A percentile compares a stretch with the other conserved stretches of the same genome.
Evolutionary conservation across 2,797 vertebrate species (phyloP).

Genomic region (Manis pentadactyla): DNA sequence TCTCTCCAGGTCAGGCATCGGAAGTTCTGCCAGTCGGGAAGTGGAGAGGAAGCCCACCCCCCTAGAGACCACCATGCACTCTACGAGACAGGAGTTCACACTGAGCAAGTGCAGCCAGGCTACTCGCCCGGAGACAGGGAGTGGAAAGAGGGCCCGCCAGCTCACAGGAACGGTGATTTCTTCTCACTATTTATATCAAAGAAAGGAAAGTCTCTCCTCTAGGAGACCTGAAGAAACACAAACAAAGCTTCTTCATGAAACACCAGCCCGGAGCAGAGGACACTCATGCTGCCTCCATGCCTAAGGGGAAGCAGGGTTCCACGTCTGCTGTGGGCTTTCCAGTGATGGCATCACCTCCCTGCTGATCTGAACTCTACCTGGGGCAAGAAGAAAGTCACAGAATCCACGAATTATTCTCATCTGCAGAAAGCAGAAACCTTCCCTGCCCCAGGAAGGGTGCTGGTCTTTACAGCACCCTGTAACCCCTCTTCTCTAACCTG

Average conservation of each 20-base stretch:
- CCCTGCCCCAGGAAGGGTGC: neutral
- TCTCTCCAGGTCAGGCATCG: neutral
- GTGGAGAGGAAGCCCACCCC: neutral
- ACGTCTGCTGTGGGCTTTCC: neutral
- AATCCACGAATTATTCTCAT: neutral
- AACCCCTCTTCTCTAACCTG: no score
- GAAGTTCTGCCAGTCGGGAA: neutral
- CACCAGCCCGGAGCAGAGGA: neutral
- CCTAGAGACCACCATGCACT: fast-evolving
- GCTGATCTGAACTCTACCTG: neutral
- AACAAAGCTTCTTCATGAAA: neutral
- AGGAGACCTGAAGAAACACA: neutral
- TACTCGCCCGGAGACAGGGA: fast-evolving
- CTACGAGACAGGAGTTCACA: neutral
- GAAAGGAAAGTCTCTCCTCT: slow-evolving; percentile 46
- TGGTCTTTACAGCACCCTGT: neutral
- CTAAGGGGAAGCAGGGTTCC: no score
- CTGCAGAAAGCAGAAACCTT: neutral
- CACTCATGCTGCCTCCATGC: neutral
- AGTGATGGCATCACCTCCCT: neutral
- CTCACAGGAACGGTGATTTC: slow-evolving; percentile 34
- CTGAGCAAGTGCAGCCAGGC: fast-evolving
- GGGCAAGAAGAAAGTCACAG: neutral
- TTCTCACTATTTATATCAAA: slow-evolving; percentile 57
- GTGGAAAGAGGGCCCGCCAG: neutral